These are phyloP conservation scores for Telmatochromis bifrenatus DNA, from an alignment of 2,113 vertebrate genomes.

Conservation along the genomic window DNA sequence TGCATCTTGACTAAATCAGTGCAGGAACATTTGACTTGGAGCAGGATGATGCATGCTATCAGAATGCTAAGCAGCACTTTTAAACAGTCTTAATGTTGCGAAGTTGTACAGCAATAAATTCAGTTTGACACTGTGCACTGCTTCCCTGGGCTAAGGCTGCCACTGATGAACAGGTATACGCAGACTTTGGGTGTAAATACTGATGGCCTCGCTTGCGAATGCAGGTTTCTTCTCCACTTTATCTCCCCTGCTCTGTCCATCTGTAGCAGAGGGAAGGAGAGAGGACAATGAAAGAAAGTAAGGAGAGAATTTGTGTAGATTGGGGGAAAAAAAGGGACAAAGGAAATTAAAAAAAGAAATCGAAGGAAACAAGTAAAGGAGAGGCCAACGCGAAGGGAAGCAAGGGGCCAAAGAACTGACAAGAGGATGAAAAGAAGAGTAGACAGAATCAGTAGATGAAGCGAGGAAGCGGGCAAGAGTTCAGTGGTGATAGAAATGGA, in stretches of 20 bases:
- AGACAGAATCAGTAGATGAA: not conserved
- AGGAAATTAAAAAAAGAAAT: not conserved
- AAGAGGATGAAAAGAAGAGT: constrained; percentile 8
- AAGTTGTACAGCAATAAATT: constrained; percentile 41
- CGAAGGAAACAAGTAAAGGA: not conserved
- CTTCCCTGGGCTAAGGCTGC: constrained; percentile 7
- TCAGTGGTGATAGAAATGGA: not conserved
- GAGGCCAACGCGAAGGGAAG: not conserved
- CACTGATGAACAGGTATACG: constrained; percentile 35
- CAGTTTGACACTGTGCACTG: constrained; percentile 30
- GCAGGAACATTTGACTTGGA: constrained; percentile 24
- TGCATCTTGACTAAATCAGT: not conserved
- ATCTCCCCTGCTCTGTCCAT: constrained; percentile 1
- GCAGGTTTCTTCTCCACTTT: constrained; percentile 27
- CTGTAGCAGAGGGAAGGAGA: not conserved
- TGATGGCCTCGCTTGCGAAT: constrained; percentile 20
- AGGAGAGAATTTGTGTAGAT: not conserved
- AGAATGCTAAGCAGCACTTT: constrained; percentile 53
- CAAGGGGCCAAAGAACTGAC: not conserved
- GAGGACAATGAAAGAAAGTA: not conserved
- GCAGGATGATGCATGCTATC: constrained; percentile 21
- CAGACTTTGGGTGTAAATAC: constrained; percentile 44
- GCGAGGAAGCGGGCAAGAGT: not conserved
- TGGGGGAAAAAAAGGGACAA: not conserved
- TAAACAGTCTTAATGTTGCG: constrained; percentile 43